phyloP scores from a whole-genome alignment of 2,888 invertebrate species.

The Amorpha juglandis region DNA sequence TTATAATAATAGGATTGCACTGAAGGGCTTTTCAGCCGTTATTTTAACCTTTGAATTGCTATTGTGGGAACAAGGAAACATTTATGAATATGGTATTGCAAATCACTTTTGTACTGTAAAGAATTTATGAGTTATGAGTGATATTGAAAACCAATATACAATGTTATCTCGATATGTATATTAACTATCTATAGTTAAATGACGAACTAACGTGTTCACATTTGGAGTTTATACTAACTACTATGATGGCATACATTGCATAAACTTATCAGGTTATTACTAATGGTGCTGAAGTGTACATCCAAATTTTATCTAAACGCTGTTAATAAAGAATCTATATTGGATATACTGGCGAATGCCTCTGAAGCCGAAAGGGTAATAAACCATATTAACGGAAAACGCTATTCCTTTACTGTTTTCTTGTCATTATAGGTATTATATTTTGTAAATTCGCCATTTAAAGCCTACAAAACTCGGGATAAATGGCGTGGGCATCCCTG shows the following conservation, averaged over 20 bases:
- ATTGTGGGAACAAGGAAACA: neutral
- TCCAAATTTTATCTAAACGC: neutral
- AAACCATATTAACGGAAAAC: constrained; percentile 3
- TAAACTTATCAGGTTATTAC: neutral
- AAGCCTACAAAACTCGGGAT: no score
- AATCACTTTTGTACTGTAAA: neutral
- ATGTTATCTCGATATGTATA: constrained; percentile 29
- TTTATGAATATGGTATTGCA: neutral
- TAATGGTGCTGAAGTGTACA: constrained; percentile 6
- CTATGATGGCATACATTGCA: constrained; percentile 7
- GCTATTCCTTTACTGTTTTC: no score
- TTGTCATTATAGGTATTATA: no score
- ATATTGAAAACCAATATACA: constrained; percentile 7
- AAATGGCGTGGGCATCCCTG: no score
- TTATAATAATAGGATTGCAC: neutral
- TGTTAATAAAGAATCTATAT: neutral
- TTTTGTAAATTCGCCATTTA: no score
- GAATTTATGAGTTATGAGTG: constrained; percentile 1
- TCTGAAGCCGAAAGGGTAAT: neutral
- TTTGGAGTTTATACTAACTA: neutral
- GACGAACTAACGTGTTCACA: neutral
- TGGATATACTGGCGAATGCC: neutral
- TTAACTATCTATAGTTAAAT: constrained; percentile 12
- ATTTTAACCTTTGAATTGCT: neutral
- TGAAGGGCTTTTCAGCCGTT: neutral